Evolutionary conservation across 1,140 invertebrate genomes (phyloP), one percentile per base, ranked within the genome.

Genomic region (Orius insidiosus): DNA sequence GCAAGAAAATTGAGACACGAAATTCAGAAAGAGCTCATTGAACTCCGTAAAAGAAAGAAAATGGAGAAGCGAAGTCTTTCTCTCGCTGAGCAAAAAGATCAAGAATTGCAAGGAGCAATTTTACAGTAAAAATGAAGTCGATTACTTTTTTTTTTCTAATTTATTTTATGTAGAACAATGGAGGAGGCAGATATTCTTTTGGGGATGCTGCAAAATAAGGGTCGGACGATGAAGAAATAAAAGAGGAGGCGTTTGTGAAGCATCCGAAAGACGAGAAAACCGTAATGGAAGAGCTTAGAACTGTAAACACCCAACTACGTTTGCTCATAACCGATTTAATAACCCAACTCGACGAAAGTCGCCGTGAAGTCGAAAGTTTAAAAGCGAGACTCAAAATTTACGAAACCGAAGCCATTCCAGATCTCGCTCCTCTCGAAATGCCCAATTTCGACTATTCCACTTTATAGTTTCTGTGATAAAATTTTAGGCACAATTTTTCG

Each of bases 131-230:
- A 39, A 11, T 47, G 9, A n/a, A 47, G 6, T 47, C 5, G 18
- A 8, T 42, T 48, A 44, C 43, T 44, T 42, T 44, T 15, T 31
- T 14, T 10, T 7, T 36, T 11, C 16, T 44, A 45, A 45, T 41
- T 4, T 10, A 45, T 48, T 15, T 14, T 33, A 10, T 44, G 19
- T 35, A 69, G 62, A 59, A 68, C 67, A 16, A 72, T 77, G 48
- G 69, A 75, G 53, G 72, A 75, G 55, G 70, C 72, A 13, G 74
- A 77, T 52, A 68, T 66, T 48, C 59, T 77, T n/a, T 54, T 73
- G 15, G 58, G 63, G 10, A 51, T 62, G n/a, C 56, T 71, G 33
- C 53, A 60, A 43, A 24, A 24, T 56, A 58, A 47, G 54, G 41
- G 3, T 56, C 4, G 30, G 18, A 8, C 7, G 36, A n/a, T 18